Evolutionary conservation across 2,113 vertebrate species (phyloP).

Genomic region (Copsychus sechellarum): DNA sequence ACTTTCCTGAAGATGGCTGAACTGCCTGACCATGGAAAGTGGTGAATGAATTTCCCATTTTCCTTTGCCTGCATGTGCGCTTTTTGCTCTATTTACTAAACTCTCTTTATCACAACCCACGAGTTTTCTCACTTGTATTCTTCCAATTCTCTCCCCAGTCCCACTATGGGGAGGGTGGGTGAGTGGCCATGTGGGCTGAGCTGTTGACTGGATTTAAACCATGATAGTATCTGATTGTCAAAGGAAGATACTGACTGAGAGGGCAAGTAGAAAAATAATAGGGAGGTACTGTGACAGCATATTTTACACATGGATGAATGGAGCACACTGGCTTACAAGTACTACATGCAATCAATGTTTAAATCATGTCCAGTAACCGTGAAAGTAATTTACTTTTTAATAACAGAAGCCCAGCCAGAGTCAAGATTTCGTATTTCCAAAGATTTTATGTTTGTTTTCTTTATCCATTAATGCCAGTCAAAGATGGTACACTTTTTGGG

Average conservation of each 20-base stretch:
- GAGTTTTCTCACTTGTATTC: not conserved
- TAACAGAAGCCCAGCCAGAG: not conserved
- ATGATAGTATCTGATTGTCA: not conserved
- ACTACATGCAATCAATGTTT: not conserved
- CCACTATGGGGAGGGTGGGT: not conserved
- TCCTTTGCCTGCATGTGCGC: not conserved
- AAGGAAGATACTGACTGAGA: not conserved
- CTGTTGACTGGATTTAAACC: not conserved
- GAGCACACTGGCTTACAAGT: not conserved
- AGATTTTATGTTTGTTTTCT: not conserved
- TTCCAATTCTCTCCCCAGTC: not conserved
- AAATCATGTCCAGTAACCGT: not conserved
- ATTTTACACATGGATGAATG: not conserved
- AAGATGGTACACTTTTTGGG: not conserved
- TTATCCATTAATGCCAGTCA: not conserved
- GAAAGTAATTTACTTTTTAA: not conserved
- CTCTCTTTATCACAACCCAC: not conserved
- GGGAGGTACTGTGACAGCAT: not conserved
- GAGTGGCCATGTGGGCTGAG: not conserved
- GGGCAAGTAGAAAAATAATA: not conserved
- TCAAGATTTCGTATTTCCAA: not conserved
- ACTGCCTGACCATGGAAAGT: not conserved
- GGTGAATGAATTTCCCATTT: not conserved
- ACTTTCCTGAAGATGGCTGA: not conserved
- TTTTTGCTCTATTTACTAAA: not conserved